phyloP scores from a whole-genome alignment of 1,140 invertebrate genomes.

The Centruroides sculpturatus region DNA sequence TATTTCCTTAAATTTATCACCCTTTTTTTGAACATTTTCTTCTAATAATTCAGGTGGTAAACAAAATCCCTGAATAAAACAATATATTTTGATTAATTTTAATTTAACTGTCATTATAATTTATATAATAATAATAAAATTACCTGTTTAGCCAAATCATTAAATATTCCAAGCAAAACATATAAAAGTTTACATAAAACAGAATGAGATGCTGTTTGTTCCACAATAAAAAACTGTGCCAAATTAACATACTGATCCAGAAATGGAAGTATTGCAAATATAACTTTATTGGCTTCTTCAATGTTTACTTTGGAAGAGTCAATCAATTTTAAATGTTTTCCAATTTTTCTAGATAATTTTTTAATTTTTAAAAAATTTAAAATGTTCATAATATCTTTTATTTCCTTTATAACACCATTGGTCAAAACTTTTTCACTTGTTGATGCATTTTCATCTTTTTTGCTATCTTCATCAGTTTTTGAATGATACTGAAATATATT shows the following conservation, averaged over 20 bases:
- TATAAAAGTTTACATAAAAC: conserved; percentile 67
- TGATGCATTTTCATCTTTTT: no score
- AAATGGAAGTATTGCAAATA: conserved; percentile 36
- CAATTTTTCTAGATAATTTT: no score
- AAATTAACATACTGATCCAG: conserved; percentile 59
- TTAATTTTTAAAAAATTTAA: no score
- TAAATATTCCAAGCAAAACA: conserved; percentile 67
- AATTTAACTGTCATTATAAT: no score
- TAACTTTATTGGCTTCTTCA: no score
- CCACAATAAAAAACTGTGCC: conserved; percentile 58
- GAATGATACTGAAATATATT: no score
- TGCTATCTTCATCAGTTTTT: no score
- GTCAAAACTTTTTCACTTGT: no score
- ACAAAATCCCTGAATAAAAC: conserved; percentile 60
- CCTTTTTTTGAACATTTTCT: conserved; percentile 37
- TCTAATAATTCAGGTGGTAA: conserved; percentile 59
- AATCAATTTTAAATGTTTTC: conserved; percentile 28
- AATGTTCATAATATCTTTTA: no score
- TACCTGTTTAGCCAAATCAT: conserved; percentile 64
- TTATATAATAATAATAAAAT: not conserved
- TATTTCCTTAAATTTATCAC: conserved; percentile 37
- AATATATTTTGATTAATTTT: no score
- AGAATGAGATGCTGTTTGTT: conserved; percentile 56
- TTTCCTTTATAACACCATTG: no score
- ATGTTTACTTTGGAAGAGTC: no score